Conservation (phyloP, 1,140 invertebrate genomes). For the Pinna nobilis region DNA sequence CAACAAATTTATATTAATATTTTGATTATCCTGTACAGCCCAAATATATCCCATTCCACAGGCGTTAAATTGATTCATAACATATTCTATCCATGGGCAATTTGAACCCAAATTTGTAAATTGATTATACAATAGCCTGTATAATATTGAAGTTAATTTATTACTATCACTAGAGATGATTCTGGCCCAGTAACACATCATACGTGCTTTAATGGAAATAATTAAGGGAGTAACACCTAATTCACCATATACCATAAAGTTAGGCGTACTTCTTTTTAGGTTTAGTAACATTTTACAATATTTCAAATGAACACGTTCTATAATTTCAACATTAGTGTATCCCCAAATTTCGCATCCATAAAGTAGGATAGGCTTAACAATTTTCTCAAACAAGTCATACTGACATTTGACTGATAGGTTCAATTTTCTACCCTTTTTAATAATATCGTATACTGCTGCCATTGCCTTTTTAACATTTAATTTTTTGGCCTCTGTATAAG, state of each 20-base stretch:
- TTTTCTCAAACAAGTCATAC: conserved; percentile 25
- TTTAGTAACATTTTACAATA: conserved; percentile 26
- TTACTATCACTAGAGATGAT: background rate
- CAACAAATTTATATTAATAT: background rate
- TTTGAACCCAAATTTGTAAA: background rate
- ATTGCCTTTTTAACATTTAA: conserved; percentile 9
- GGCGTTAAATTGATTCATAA: background rate
- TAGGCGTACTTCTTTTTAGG: conserved; percentile 5
- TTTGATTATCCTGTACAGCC: background rate
- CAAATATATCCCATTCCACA: conserved; percentile 3
- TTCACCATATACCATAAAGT: conserved; percentile 19
- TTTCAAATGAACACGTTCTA: conserved; percentile 24
- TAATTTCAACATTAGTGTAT: conserved; percentile 1
- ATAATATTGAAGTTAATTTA: background rate
- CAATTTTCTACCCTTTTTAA: background rate
- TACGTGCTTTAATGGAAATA: conserved; percentile 8
- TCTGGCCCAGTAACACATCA: conserved; percentile 24
- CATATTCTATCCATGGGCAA: conserved; percentile 7
- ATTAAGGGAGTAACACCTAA: background rate
- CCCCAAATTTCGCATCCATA: conserved; percentile 35
- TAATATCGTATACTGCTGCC: conserved; percentile 10
- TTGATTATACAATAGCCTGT: background rate
- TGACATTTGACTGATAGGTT: conserved; percentile 16
- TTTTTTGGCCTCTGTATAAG: conserved; percentile 12
- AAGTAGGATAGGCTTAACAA: conserved; percentile 8